These are phyloP conservation scores for Platyura marginata DNA, from an alignment of 1,140 invertebrate species.

Conservation along the genomic window DNA sequence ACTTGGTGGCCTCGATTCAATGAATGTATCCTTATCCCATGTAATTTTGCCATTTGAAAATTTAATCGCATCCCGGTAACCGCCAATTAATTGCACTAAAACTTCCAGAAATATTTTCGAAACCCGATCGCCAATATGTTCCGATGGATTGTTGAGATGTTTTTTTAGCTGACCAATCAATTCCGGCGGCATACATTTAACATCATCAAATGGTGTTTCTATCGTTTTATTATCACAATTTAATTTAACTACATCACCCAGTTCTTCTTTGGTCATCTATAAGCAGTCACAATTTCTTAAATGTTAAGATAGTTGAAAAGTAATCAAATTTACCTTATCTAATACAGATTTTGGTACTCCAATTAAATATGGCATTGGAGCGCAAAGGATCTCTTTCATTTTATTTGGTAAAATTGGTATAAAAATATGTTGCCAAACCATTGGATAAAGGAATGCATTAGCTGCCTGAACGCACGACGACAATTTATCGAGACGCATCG, in stretches of 20 bases:
- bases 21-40: slow-evolving; percentile 70
- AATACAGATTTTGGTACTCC: slow-evolving; percentile 72
- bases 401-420: slow-evolving; percentile 80
- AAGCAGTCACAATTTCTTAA: slow-evolving; percentile 11
- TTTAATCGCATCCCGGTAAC: slow-evolving; percentile 77
- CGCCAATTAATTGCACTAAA: slow-evolving; percentile 79
- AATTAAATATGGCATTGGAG: slow-evolving; percentile 90
- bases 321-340: slow-evolving; percentile 25
- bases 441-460: slow-evolving; percentile 84
- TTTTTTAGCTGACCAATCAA: slow-evolving; percentile 46
- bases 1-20: slow-evolving; percentile 56
- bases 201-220: slow-evolving; percentile 71
- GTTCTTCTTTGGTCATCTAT: slow-evolving; percentile 43
- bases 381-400: slow-evolving; percentile 76
- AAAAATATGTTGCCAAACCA: slow-evolving; percentile 96
- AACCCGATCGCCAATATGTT: slow-evolving; percentile 69
- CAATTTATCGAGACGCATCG: slow-evolving; percentile 64
- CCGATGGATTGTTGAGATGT: slow-evolving; percentile 46
- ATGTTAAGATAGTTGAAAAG: slow-evolving; percentile 1
- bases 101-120: slow-evolving; percentile 77
- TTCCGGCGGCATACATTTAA: slow-evolving; percentile 66
- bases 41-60: slow-evolving; percentile 58
- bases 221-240: slow-evolving; percentile 79
- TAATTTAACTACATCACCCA: slow-evolving; percentile 81
- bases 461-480: slow-evolving; percentile 88